Evolutionary conservation across 2,888 invertebrate species (phyloP).

Genomic region (Isotomurus palustris): DNA sequence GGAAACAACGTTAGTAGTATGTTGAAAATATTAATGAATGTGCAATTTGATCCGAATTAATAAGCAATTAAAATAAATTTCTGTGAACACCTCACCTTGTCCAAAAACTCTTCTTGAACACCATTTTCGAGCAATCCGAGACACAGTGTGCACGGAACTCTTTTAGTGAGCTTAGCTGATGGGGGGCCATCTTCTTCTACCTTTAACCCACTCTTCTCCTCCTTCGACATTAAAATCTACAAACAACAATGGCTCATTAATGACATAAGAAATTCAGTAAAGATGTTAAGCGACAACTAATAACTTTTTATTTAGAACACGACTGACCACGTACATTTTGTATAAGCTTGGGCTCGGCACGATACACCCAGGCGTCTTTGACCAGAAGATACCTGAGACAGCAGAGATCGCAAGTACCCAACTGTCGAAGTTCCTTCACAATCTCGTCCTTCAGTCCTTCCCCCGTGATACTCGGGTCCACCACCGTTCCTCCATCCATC

Average conservation of each 20-base stretch:
- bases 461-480: constrained; percentile 10
- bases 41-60: background rate
- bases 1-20: background rate
- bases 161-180: constrained; percentile 53
- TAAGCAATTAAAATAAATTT: background rate
- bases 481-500: too few species aligned
- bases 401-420: constrained; percentile 64
- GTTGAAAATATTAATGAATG: background rate
- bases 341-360: constrained; percentile 54
- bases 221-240: background rate
- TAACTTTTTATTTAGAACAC: too few species aligned
- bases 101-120: constrained; percentile 55
- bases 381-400: constrained; percentile 64
- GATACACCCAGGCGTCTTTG: constrained; percentile 57
- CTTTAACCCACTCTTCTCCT: background rate
- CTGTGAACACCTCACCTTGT: constrained; percentile 50
- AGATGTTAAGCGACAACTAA: too few species aligned
- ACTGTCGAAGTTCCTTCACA: constrained; percentile 27
- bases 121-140: constrained; percentile 65
- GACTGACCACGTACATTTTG: constrained; percentile 52
- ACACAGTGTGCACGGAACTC: constrained; percentile 63
- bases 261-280: too few species aligned
- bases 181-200: constrained; percentile 38
- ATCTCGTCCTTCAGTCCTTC: constrained; percentile 21
- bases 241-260: background rate